Evolutionary conservation across 2,888 invertebrate genomes (phyloP), one percentile per base, ranked within the genome.

Genomic region (Pristionchus fissidentatus): DNA sequence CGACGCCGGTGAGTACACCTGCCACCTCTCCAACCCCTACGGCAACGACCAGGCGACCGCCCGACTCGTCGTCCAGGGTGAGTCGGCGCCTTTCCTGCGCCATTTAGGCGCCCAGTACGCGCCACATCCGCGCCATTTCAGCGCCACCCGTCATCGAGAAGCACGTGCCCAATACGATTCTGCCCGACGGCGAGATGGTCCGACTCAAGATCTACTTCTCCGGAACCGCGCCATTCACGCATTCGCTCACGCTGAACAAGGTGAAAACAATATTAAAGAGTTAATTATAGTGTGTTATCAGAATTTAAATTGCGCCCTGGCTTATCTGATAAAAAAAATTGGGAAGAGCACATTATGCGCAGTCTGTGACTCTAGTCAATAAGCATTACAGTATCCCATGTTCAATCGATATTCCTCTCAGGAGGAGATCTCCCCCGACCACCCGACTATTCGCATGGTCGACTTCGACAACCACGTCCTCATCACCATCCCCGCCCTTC

Each of bases 381-480:
- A 13, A 13, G 13, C 22, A 52, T 52, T 52, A 15, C 52, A 52
- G n/a, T n/a, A n/a, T n/a, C n/a, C n/a, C n/a, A 52, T 19, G 22
- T 52, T 13, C 22, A 52, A 52, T 19, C 49, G 19, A 49, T 10
- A 49, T 49, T 15, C 49, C 10, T 81, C 73, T 15, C 62, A 73
- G 75, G 60, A 94, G 0, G 96, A 95, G 89, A 95, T 95, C 49
- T 60, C 80, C 46, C 94, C 95, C 3, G 92, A 91, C 77, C 87
- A 89, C 85, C 88, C 90, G 15, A 89, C 89, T 73, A 90, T 92
- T 79, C 85, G 90, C 70, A 87, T 88, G 78, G 91, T 96, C 0
- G 95, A 97, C 32, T 98, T 98, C 93, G 99, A 99, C 93, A 98
- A 98, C 90, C 99, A 97, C 92, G 95, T 97, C 81, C 96, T 98